Percentiles rank a stretch among this genome's conserved stretches.
phyloP scores from a whole-genome alignment of 2,797 vertebrate species.

The Threskiornis aethiopicus region DNA sequence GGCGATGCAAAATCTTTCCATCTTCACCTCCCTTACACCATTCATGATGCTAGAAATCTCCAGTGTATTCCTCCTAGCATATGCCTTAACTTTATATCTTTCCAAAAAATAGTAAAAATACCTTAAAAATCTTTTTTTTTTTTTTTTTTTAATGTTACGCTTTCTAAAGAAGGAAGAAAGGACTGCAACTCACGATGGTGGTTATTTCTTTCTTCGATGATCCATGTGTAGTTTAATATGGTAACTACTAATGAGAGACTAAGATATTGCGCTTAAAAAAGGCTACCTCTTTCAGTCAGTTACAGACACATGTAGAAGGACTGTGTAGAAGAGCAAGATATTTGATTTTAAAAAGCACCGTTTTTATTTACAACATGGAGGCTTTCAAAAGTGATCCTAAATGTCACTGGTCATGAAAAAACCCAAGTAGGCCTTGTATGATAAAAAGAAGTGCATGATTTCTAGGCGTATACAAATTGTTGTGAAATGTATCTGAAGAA shows the following conservation, averaged over 20 bases:
- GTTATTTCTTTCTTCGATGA: not conserved
- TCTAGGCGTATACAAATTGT: not conserved
- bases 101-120: not conserved
- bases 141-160: not conserved
- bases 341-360: not conserved
- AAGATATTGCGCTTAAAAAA: not conserved
- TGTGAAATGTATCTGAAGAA: not conserved
- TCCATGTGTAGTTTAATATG: not conserved
- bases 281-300: not conserved
- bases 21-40: not conserved
- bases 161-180: not conserved
- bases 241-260: not conserved
- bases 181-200: not conserved
- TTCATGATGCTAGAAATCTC: not conserved
- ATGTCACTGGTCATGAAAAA: not conserved
- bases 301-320: not conserved
- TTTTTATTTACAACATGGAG: not conserved
- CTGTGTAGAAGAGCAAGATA: not conserved
- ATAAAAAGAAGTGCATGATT: not conserved
- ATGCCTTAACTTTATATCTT: not conserved
- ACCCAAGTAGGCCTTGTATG: not conserved
- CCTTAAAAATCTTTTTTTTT: not conserved
- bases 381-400: not conserved
- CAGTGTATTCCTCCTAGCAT: not conserved
- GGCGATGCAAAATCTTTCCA: not conserved